phyloP scores from a whole-genome alignment of 2,113 vertebrate species.

The Raja brachyura region DNA sequence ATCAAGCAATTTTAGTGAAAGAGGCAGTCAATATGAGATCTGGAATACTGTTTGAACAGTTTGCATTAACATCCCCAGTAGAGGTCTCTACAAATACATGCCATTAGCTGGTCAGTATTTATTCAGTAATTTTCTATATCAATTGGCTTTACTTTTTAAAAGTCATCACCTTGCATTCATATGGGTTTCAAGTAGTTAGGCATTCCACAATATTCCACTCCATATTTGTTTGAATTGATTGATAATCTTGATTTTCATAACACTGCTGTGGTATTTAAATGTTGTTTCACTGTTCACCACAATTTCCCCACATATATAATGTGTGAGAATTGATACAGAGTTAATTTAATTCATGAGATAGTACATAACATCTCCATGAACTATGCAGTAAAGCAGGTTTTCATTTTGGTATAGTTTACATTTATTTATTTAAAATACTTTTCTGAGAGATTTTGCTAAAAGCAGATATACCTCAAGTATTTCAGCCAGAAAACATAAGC shows the following conservation, averaged over 20 bases:
- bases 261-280: neutral
- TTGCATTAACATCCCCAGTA: constrained; percentile 33
- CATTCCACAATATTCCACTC: neutral
- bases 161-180: neutral
- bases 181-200: neutral
- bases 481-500: neutral
- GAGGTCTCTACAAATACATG: constrained; percentile 19
- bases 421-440: neutral
- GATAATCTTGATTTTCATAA: neutral
- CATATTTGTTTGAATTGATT: neutral
- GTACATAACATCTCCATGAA: constrained; percentile 4
- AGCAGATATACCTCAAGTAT: neutral
- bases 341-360: neutral
- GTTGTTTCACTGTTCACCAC: neutral
- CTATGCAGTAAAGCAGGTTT: neutral
- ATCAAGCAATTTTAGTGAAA: constrained; percentile 11
- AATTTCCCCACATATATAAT: neutral
- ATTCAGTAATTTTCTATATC: neutral
- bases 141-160: neutral
- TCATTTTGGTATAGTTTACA: neutral
- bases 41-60: neutral
- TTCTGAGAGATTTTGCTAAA: neutral
- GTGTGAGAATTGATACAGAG: neutral
- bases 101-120: neutral
- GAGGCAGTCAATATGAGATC: neutral